Base-by-base conservation (phyloP, 2,888 invertebrate genomes). In the Diadegma fenestrale region DNA sequence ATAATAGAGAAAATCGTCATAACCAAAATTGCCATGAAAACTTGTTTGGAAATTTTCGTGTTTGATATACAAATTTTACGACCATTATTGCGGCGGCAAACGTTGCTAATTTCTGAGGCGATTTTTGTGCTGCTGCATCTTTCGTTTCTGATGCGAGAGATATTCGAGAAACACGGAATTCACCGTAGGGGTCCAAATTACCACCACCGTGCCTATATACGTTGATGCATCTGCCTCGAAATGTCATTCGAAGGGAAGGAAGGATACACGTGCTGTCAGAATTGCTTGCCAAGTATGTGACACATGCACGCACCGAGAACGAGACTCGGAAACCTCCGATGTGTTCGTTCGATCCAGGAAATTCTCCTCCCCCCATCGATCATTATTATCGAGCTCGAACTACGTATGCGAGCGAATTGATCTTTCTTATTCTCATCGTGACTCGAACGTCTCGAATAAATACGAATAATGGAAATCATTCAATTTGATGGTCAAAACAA, bases 201-300 rank as follows among this genome's bases (percentile, higher is more conserved):
- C 58, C 26, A 0, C 58, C 5, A 12, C 1, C 26, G 14, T 26
- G 7, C 4, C 58, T 6, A 6, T 26, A 58, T 26, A 26, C 10
- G 26, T 5, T 26, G 26, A 58, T 26, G 58, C 58, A 63, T 48
- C 22, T 30, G 64, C 22, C 22, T 45, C 51, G 63, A 69, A 82
- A 85, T 43, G 71, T 75, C 78, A 73, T 82, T 82, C 79, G 79
- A 79, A 41, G 58, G 82, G 82, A 82, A 82, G 78, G 82, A 82
- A 82, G 73, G 69, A 79, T 78, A 82, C 85, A 73, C 82, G 79
- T 85, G 82, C 85, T 48, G 61, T 61, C 43, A 22, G 48, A 58
- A 61, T 71, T 51, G 79, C 30, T 71, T 22, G 71, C 63, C 45
- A 37, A 71, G 63, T 79, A 71, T 79, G 48, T 61, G 48, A 61